phyloP scores from a whole-genome alignment of 2,888 invertebrate species.

The Phoronis australis region DNA sequence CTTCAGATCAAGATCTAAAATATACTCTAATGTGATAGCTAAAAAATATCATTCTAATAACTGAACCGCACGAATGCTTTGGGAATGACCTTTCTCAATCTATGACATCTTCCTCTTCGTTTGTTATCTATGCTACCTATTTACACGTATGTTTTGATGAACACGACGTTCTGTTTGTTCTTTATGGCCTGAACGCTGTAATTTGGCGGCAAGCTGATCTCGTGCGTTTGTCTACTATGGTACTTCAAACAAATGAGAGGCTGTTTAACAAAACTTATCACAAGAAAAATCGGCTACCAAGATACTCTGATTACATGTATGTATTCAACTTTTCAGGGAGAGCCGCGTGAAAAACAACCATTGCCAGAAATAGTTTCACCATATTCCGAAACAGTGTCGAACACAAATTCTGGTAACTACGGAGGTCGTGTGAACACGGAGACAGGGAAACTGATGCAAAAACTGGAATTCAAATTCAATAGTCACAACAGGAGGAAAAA shows the following conservation, averaged over 20 bases:
- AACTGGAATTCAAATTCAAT: slow-evolving; percentile 42
- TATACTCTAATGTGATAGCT: not conserved
- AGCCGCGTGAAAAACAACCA: slow-evolving; percentile 29
- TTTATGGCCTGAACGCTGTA: too few species aligned
- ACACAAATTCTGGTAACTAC: slow-evolving; percentile 48
- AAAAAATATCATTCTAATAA: not conserved
- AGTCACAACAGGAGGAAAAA: slow-evolving; percentile 35
- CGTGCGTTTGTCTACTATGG: too few species aligned
- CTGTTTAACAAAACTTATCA: too few species aligned
- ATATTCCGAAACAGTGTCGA: slow-evolving; percentile 41
- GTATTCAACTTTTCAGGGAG: slow-evolving; percentile 35
- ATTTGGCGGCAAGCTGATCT: too few species aligned
- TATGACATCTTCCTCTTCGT: too few species aligned
- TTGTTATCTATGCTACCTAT: too few species aligned
- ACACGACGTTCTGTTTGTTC: too few species aligned
- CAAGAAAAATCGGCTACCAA: too few species aligned
- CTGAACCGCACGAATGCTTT: not conserved
- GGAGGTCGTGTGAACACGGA: slow-evolving; percentile 34
- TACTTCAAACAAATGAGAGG: too few species aligned
- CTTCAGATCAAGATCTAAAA: not conserved
- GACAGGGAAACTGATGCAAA: slow-evolving; percentile 32
- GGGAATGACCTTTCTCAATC: too few species aligned
- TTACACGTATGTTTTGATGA: too few species aligned
- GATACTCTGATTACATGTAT: too few species aligned
- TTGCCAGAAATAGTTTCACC: slow-evolving; percentile 35